phyloP scores from a whole-genome alignment of 2,113 vertebrate species.

The Dasypus novemcinctus region DNA sequence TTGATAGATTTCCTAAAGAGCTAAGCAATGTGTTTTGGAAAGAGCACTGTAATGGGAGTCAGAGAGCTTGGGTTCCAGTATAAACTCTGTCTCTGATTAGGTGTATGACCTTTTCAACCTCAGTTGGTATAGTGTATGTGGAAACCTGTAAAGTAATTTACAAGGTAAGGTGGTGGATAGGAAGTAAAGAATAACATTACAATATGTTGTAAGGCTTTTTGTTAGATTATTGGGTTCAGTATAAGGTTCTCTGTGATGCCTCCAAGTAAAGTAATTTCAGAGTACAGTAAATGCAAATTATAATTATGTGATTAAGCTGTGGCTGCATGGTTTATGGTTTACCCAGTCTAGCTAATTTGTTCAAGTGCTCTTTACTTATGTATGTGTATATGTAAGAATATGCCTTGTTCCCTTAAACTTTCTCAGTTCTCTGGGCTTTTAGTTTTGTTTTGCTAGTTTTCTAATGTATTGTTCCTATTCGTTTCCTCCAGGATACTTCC shows the following conservation, averaged over 20 bases:
- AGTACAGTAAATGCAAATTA: not conserved
- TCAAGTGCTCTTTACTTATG: not conserved
- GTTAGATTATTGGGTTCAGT: not conserved
- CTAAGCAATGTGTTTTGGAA: not conserved
- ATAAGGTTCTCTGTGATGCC: not conserved
- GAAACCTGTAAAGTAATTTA: not conserved
- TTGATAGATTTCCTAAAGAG: not conserved
- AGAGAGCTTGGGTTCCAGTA: not conserved
- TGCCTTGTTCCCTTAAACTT: not conserved
- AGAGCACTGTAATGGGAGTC: not conserved
- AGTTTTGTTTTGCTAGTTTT: not conserved
- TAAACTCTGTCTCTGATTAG: not conserved
- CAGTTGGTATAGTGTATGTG: not conserved
- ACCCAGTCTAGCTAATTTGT: not conserved
- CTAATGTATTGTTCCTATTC: not conserved
- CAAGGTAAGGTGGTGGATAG: too few relatives aligned
- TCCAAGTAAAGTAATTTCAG: not conserved
- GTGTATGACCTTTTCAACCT: not conserved
- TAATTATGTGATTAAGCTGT: not conserved
- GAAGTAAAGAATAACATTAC: not conserved
- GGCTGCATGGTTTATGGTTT: accelerated
- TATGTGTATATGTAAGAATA: not conserved
- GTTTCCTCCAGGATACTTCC: not conserved
- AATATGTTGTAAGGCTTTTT: not conserved
- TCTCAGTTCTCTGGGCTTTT: not conserved